Percentiles rank a stretch among this genome's conserved stretches.
phyloP scores from a whole-genome alignment of 2,113 vertebrate genomes.

The Peromyscus maniculatus region DNA sequence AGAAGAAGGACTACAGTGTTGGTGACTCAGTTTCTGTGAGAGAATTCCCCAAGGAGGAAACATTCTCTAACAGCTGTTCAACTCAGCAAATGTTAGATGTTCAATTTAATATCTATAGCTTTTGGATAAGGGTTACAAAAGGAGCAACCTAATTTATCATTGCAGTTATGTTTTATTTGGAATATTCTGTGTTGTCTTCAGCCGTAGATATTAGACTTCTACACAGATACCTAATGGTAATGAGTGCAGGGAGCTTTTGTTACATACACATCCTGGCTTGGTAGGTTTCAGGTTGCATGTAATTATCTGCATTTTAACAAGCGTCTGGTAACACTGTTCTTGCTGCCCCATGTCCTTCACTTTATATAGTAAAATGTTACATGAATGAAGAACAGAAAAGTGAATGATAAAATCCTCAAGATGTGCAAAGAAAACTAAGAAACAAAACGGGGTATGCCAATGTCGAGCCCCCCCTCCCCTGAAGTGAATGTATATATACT shows the following conservation, averaged over 20 bases:
- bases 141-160: not conserved
- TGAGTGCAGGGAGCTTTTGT: not conserved
- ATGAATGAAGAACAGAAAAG: constrained; percentile 3
- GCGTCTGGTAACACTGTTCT: not conserved
- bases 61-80: not conserved
- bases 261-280: not conserved
- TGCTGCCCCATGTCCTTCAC: not conserved
- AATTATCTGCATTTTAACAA: not conserved
- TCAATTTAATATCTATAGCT: constrained; percentile 27
- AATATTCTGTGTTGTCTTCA: not conserved
- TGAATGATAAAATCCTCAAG: constrained; percentile 12
- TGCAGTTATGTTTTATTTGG: not conserved
- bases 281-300: too few species aligned
- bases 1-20: not conserved
- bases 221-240: not conserved
- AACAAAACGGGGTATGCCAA: not conserved
- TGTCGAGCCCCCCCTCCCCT: not conserved
- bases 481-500: not conserved
- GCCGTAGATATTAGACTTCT: not conserved
- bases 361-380: not conserved
- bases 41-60: not conserved
- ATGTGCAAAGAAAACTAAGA: not conserved
- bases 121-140: constrained; percentile 24
- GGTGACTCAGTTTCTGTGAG: constrained; percentile 43
- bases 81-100: not conserved